Evolutionary conservation across 2,888 invertebrate genomes (phyloP), one percentile per base, ranked within the genome.

Genomic region (Lycia hirtaria): DNA sequence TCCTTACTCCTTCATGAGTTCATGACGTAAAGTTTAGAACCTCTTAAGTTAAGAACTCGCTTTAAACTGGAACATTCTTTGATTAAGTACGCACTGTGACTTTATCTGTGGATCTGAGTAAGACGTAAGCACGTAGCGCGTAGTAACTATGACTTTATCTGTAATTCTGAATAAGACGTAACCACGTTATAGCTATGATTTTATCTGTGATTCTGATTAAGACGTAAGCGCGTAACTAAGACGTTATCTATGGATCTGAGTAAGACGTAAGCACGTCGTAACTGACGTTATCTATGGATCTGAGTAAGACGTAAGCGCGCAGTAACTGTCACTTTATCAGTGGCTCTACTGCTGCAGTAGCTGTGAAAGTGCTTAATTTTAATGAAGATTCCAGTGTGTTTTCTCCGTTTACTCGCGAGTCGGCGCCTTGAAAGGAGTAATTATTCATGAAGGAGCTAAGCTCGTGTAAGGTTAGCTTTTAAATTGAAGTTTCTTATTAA

Each of bases 291-390:
- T n/a, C n/a, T n/a, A n/a, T n/a, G n/a, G n/a, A n/a, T n/a, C n/a
- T n/a, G n/a, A n/a, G n/a, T n/a, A n/a, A n/a, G n/a, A 32, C 10
- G 28, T 32, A 14, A 12, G 5, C 4, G 10, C 5, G 10, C 10
- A 17, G 17, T 33, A 12, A 12, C 15, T 33, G 15, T 17, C 15
- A 15, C n/a, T 19, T 20, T 6, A 38, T 20, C 38, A 12, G 38
- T 12, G 38, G 38, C 3, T 20, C 12, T 38, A 22, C 20, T 38
- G 20, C 20, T 38, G 38, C 7, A 20, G n/a, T 38, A 12, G 5
- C 20, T 38, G 20, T 19, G 35, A 9, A 10, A 38, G 38, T 38
- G 38, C 15, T 26, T 26, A 41, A 41, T 41, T 41, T 41, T 41
- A 41, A 26, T 38, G 20, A 20, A 38, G 22, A 22, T 41, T 15